Base-by-base conservation (phyloP, 2,888 invertebrate genomes). In the Baccha elongata region DNA sequence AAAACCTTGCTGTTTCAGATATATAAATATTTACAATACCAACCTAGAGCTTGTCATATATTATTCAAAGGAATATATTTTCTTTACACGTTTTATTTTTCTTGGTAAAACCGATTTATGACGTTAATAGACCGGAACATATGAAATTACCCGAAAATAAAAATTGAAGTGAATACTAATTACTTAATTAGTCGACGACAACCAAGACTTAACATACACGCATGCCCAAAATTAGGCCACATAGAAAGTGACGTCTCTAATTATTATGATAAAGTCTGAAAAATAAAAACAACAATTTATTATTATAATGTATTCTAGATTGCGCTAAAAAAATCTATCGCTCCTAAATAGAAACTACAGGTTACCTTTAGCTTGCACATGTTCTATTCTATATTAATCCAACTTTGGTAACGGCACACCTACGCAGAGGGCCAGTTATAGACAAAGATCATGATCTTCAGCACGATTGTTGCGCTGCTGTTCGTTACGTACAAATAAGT, bases 381-480 rank as follows among this genome's bases (percentile, higher is more conserved):
- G n/a, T 71, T 71, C 64, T 48, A 58, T 58, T 71, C 65, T 65
- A 50, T 35, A 58, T 67, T 50, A 67, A 78, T 72, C 65, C 29
- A 53, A 65, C 44, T 65, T 78, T 72, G 72, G 64, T 72, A 78
- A 72, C 71, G 72, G 78, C 65, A 72, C 71, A 44, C 78, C 71
- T 78, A 71, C 78, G 65, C 72, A 52, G 15, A 42, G 55, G 55
- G 48, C 13, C 2, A n/a, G 6, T 26, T 46, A 17, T 55, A 32
- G 32, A 26, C 32, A 55, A 23, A 58, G 48, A 62, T 69, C 69
- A 76, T 55, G 69, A 76, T 76, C 76, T 64, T 76, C 69, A 55
- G 21, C 58, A 69, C 48, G 58, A 69, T 69, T 58, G 58, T 29
- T 35, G 46, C 69, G 42, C 42, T 58, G 42, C 42, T 37, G 48